A percentile compares a stretch with the other conserved stretches of the same genome.
Conservation (phyloP, 2,113 vertebrate genomes). For the Indicator maculatus region DNA sequence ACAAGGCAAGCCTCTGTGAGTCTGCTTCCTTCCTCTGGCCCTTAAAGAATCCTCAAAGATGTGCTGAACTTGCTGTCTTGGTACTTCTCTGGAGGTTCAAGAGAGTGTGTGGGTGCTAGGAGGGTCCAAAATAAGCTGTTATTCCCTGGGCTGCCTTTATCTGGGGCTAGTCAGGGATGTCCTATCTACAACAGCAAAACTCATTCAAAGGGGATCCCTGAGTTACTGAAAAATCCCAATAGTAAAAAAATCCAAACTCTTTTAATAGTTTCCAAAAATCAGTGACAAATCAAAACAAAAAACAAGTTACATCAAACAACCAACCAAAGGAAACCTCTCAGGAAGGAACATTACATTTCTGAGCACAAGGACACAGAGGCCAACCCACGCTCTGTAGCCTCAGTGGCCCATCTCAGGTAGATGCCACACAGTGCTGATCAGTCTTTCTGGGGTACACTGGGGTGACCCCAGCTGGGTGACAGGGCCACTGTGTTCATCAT, state of each 20-base stretch:
- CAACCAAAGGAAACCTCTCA: constrained; percentile 77
- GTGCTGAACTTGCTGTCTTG: not conserved
- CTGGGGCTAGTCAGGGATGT: not conserved
- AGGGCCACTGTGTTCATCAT: not conserved
- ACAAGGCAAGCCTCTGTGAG: not conserved
- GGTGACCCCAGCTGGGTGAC: not conserved
- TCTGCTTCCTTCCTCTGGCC: not conserved
- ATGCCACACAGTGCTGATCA: not conserved
- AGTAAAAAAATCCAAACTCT: constrained; percentile 58
- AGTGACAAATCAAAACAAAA: not conserved
- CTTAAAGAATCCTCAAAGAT: not conserved
- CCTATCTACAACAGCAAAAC: not conserved
- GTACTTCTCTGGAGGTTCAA: not conserved
- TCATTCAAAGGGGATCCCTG: not conserved
- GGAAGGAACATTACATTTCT: constrained; percentile 66
- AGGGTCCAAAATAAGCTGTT: not conserved
- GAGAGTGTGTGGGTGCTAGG: not conserved
- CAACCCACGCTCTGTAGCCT: not conserved
- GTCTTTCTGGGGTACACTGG: not conserved
- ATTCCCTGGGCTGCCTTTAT: not conserved
- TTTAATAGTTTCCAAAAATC: constrained; percentile 77
- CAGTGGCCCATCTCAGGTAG: rapidly evolving
- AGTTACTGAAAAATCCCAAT: not conserved
- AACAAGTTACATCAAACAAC: constrained; percentile 43
- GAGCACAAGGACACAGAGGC: constrained; percentile 38